phyloP scores from a whole-genome alignment of 2,113 vertebrate species.

The Pseudonaja textilis region DNA sequence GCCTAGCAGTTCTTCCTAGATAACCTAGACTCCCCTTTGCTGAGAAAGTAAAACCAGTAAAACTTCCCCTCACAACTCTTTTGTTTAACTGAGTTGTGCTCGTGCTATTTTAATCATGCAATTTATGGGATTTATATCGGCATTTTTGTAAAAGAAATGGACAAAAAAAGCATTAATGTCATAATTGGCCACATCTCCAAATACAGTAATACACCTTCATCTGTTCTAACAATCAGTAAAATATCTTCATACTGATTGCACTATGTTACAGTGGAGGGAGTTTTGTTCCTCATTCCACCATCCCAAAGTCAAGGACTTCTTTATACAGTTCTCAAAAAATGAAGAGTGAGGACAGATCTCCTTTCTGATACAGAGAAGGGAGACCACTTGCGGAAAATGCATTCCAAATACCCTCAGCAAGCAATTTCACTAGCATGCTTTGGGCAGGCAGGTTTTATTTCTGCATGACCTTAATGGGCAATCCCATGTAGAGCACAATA shows the following conservation, averaged over 20 bases:
- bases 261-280: neutral
- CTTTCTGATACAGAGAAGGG: neutral
- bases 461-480: neutral
- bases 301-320: neutral
- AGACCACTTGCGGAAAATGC: neutral
- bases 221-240: neutral
- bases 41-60: neutral
- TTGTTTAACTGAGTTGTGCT: neutral
- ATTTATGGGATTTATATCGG: neutral
- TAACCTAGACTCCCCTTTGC: neutral
- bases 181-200: neutral
- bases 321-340: neutral
- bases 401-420: neutral
- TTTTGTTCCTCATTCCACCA: neutral
- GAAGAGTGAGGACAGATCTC: neutral
- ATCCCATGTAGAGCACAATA: neutral
- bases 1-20: neutral
- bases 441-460: neutral
- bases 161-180: neutral
- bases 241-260: neutral
- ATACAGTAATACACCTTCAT: neutral
- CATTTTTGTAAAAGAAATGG: neutral
- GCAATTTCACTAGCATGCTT: neutral
- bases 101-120: neutral
- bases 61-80: neutral